These are phyloP conservation scores for Drosophila albomicans DNA, from an alignment of 1,140 invertebrate species.

Conservation along the genomic window DNA sequence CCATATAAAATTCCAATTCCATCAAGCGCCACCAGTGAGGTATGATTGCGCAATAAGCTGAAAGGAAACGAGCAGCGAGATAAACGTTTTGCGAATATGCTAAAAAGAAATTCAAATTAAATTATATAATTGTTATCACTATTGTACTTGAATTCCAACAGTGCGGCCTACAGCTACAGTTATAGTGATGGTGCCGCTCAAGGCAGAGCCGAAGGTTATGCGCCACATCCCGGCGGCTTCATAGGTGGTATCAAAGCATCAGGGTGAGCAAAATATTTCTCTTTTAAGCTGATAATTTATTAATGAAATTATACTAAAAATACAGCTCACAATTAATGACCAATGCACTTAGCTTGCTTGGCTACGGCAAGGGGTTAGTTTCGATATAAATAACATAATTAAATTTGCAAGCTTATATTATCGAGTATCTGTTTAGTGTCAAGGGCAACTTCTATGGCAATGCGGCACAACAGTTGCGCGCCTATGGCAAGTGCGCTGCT, in stretches of 20 bases:
- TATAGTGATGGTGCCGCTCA: conserved; percentile 34
- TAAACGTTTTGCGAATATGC: conserved; percentile 18
- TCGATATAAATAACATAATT: not conserved
- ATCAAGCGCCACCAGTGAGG: conserved; percentile 56
- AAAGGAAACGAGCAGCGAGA: conserved; percentile 41
- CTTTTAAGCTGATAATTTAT: not conserved
- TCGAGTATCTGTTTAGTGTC: conserved; percentile 1
- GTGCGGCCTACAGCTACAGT: conserved; percentile 56
- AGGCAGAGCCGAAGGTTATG: conserved; percentile 31
- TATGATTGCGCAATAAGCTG: conserved; percentile 33
- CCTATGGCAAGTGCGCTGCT: conserved; percentile 57
- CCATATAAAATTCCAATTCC: conserved; percentile 56
- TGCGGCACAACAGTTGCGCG: conserved; percentile 32
- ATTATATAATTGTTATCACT: not conserved
- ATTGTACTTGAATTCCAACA: conserved; percentile 13
- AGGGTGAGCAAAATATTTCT: conserved; percentile 1
- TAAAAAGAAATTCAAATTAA: not conserved
- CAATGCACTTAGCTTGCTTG: conserved; percentile 52
- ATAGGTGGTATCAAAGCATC: conserved; percentile 50
- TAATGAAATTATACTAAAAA: too few species aligned
- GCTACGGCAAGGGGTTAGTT: conserved; percentile 60
- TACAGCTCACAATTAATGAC: conserved; percentile 46
- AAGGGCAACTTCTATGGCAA: conserved; percentile 64
- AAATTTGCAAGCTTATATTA: conserved; percentile 1
- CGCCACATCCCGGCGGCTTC: conserved; percentile 11